Evolutionary conservation across 2,797 vertebrate species (phyloP).

Genomic region (Rhabdomys pumilio): DNA sequence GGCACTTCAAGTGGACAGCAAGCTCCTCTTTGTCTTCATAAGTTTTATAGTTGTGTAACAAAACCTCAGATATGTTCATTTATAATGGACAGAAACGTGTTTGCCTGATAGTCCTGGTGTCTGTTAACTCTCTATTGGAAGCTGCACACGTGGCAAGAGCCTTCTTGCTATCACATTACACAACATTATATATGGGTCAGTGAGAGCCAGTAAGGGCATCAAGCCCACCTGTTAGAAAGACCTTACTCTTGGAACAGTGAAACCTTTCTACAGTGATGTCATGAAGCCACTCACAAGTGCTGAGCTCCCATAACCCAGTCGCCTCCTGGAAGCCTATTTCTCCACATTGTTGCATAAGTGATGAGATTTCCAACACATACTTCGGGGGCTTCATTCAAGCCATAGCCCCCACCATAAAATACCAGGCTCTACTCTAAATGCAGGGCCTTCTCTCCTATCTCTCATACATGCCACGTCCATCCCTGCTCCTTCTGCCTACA

Average conservation of each 20-base stretch:
- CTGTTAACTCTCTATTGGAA: background rate
- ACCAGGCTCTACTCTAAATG: background rate
- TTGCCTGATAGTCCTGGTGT: background rate
- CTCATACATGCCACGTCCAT: no score
- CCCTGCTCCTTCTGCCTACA: background rate
- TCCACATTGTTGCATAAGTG: fast-evolving
- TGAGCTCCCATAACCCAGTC: background rate
- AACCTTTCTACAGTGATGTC: no score
- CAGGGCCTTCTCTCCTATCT: background rate
- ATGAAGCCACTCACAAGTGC: background rate
- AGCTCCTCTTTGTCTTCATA: background rate
- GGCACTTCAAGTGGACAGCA: background rate
- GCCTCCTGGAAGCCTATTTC: background rate
- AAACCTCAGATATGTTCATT: background rate
- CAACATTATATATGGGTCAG: background rate
- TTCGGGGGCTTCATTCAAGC: background rate
- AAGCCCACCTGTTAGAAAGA: background rate
- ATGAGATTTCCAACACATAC: background rate
- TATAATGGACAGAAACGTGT: background rate
- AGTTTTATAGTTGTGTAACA: background rate
- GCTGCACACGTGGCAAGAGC: no score
- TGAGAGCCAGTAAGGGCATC: background rate
- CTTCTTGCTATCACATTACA: background rate
- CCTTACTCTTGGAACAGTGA: background rate
- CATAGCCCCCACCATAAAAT: no score